Evolutionary conservation across 2,113 vertebrate species (phyloP).

Genomic region (Odocoileus hemionus): DNA sequence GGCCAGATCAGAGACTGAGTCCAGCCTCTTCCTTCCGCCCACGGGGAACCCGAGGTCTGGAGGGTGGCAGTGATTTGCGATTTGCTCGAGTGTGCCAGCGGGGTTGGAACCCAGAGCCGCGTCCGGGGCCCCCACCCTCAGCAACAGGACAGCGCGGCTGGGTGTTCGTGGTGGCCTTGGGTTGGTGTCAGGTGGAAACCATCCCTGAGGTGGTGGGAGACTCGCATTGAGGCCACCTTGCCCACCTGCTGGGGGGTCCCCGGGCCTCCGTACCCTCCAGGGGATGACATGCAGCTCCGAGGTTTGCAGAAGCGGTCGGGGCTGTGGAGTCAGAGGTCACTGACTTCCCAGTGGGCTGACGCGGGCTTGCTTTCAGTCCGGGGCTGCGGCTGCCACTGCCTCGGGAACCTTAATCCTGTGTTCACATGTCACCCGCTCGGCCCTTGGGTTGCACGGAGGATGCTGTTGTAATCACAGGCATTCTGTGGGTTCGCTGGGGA

Average conservation of each 20-base stretch:
- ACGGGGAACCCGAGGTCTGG: background rate
- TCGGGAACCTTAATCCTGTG: background rate
- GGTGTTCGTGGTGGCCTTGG: background rate
- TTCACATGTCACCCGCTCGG: background rate
- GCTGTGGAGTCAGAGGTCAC: background rate
- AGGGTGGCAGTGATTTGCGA: background rate
- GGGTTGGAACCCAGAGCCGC: background rate
- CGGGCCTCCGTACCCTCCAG: background rate
- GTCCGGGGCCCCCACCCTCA: too few relatives aligned
- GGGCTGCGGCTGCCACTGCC: fast-evolving
- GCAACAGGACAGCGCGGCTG: background rate
- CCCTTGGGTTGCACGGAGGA: background rate
- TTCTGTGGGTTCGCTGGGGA: background rate
- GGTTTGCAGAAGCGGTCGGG: background rate
- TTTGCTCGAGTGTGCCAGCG: fast-evolving
- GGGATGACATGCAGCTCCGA: background rate
- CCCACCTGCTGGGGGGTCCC: background rate
- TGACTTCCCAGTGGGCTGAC: background rate
- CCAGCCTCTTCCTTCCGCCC: background rate
- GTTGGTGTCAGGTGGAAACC: fast-evolving
- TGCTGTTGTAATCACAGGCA: background rate
- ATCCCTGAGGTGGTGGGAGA: background rate
- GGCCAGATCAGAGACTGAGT: background rate
- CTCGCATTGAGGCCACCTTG: background rate
- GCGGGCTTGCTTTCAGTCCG: background rate